Conservation (phyloP, 2,113 vertebrate species). For the Axis porcinus region DNA sequence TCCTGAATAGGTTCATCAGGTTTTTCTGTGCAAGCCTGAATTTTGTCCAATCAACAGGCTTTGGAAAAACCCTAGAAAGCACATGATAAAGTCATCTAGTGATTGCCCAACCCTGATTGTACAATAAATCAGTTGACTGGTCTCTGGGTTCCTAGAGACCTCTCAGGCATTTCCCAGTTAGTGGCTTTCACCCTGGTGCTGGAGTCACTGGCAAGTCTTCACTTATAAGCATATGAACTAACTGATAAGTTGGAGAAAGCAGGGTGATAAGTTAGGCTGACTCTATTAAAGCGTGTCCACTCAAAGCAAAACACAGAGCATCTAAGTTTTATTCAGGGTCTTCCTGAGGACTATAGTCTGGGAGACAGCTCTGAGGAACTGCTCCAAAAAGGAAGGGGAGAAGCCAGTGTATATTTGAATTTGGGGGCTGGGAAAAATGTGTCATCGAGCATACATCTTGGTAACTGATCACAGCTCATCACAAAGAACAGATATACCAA, state of each 20-base stretch:
- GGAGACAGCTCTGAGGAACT: background rate
- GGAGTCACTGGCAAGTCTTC: background rate
- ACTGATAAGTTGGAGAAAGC: background rate
- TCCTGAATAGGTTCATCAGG: background rate
- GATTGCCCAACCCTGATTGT: background rate
- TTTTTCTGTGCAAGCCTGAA: background rate
- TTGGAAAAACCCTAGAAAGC: background rate
- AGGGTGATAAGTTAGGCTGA: background rate
- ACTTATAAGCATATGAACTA: background rate
- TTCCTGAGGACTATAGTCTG: background rate
- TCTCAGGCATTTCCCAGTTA: background rate
- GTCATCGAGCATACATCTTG: background rate
- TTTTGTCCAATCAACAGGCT: background rate
- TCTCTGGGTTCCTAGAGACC: background rate
- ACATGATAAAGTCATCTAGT: background rate
- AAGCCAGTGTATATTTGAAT: background rate
- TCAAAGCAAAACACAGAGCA: background rate
- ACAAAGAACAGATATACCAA: background rate
- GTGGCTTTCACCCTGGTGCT: background rate
- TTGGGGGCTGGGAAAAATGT: background rate
- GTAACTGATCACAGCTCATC: background rate
- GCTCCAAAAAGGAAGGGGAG: background rate
- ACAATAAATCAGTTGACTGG: background rate
- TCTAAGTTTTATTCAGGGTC: background rate
- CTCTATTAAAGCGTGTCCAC: background rate